Evolutionary conservation across 2,113 vertebrate species (phyloP).

Genomic region (Rhinoderma darwinii): DNA sequence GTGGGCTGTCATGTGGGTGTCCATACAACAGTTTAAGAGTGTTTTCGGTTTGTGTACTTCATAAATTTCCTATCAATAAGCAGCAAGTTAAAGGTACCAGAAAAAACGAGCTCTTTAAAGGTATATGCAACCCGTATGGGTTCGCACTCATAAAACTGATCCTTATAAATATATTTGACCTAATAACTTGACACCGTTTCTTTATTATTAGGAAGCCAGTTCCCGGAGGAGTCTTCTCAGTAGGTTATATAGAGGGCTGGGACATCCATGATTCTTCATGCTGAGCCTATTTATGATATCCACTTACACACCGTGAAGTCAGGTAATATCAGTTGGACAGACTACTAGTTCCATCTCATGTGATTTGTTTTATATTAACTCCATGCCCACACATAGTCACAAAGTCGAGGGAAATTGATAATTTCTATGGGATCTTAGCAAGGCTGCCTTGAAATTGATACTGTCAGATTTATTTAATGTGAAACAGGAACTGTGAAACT

Average conservation of each 20-base stretch:
- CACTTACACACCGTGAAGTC: background rate
- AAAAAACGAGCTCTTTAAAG: too few relatives aligned
- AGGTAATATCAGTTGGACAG: background rate
- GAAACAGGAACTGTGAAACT: constrained; percentile 57
- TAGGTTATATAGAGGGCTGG: background rate
- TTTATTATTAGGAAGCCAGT: background rate
- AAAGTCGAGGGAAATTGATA: constrained; percentile 49
- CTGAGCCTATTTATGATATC: background rate
- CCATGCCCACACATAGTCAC: background rate
- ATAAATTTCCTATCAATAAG: too few relatives aligned
- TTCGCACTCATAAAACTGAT: too few relatives aligned
- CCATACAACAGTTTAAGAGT: too few relatives aligned
- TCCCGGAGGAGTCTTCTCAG: background rate
- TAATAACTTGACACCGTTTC: background rate
- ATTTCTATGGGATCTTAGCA: constrained; percentile 47
- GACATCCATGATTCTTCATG: constrained; percentile 5
- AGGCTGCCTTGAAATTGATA: constrained; percentile 63
- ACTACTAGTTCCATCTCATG: background rate
- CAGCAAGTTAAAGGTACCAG: too few relatives aligned
- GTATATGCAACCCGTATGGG: too few relatives aligned
- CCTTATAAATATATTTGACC: background rate
- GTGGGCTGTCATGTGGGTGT: too few relatives aligned
- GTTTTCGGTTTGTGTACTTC: too few relatives aligned
- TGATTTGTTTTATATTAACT: constrained; percentile 47
- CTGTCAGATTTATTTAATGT: constrained; percentile 62